Base-by-base conservation (phyloP, 2,888 invertebrate genomes). In the Netelia fuscicornis region DNA sequence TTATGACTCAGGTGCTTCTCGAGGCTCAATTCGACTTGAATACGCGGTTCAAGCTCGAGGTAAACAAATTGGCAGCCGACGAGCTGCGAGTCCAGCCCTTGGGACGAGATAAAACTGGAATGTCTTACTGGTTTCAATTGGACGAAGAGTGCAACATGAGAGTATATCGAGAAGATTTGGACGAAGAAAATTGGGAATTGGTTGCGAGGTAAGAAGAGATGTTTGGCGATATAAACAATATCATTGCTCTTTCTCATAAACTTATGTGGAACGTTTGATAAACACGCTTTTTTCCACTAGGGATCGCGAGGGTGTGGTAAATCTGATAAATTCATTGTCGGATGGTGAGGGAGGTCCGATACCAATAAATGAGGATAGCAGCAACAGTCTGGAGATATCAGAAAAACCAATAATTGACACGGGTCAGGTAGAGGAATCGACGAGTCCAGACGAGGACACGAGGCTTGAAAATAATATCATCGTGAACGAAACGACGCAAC, bases 21-120 rank as follows among this genome's bases (percentile, higher is more conserved):
- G 99, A 99, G 94, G 96, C 97, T 90, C 99, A 99, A 94, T 99
- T 99, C 95, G 99, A 99, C 93, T 96, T 96, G 90, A 98, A 99
- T 94, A 95, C 96, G 23, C 99, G 98, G 94, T 99, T 99, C 94
- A 99, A 99, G 93, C 96, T 96, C 86, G 96, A 97, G 91, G 96
- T 98, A 20, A 97, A 98, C 92, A 96, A 97, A 89, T 94, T 97
- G 89, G 95, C 96, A 76, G 97, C 98, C 48, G 95, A 96, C 76
- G 97, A 98, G 65, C 95, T 99, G 84, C 96, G 99, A 30, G 95
- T 97, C 76, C 96, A 97, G 90, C 99, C 99, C 0, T 95, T 99
- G 82, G 99, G 99, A 1, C 95, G 97, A 88, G 99, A 99, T 94
- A 97, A 97, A 86, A 95, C 96, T 91, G 99, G 99, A 0, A 96